These are phyloP conservation scores for Scolopax bukidnonensis DNA, from an alignment of 2,797 vertebrate genomes.

Conservation along the genomic window DNA sequence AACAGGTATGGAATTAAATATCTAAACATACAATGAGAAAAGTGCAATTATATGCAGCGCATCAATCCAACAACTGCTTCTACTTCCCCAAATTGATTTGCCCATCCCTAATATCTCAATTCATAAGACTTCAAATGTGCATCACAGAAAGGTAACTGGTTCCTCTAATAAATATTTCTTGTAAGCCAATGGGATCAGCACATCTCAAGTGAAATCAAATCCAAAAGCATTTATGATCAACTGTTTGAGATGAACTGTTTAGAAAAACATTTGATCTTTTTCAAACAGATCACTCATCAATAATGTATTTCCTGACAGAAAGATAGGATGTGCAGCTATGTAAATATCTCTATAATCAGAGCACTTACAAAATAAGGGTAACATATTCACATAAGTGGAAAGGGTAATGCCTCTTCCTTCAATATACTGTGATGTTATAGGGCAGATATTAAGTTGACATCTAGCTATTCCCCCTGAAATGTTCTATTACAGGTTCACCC, in stretches of 20 bases:
- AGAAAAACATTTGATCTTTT: background rate
- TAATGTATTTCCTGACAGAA: background rate
- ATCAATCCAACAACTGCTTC: background rate
- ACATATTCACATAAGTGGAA: background rate
- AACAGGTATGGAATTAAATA: background rate
- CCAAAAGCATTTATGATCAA: background rate
- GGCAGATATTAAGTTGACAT: constrained; percentile 5
- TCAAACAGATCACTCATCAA: background rate
- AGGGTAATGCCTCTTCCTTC: background rate
- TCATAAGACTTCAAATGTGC: background rate
- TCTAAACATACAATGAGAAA: background rate
- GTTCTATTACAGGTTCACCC: background rate
- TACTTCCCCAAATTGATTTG: background rate
- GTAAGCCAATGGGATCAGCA: background rate
- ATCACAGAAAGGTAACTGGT: background rate
- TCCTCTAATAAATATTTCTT: constrained; percentile 18
- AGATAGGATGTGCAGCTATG: background rate
- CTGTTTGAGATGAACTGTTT: background rate
- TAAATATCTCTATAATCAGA: background rate
- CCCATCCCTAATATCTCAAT: background rate
- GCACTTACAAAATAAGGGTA: background rate
- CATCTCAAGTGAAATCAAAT: constrained; percentile 10
- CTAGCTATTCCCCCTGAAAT: background rate
- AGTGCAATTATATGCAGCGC: background rate
- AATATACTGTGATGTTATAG: background rate